Percentiles rank a stretch among this genome's conserved stretches.
phyloP scores from a whole-genome alignment of 37 sponge, comb jelly and placozoan species.

The Beroe ovata region DNA sequence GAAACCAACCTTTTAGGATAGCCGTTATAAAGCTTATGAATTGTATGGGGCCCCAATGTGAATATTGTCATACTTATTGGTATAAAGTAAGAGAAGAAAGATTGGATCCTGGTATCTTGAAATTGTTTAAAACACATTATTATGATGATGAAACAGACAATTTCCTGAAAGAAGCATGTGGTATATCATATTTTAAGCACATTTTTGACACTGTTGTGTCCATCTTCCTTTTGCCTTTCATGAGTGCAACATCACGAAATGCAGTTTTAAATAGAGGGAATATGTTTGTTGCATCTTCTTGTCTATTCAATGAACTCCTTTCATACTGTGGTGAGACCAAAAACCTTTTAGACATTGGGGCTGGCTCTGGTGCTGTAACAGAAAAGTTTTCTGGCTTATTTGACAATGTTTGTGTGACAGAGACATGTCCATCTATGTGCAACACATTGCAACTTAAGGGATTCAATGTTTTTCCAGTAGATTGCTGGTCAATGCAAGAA shows the following conservation, averaged over 20 bases:
- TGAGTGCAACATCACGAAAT: constrained; percentile 44
- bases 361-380: constrained; percentile 43
- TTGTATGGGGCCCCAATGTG: neutral
- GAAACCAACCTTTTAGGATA: too few species aligned
- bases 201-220: constrained; percentile 20
- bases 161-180: constrained; percentile 14
- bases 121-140: neutral
- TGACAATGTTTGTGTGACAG: constrained; percentile 14
- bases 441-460: neutral
- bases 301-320: neutral
- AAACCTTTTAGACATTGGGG: constrained; percentile 25
- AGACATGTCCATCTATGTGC: constrained; percentile 25
- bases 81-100: neutral
- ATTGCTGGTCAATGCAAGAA: neutral
- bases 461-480: neutral
- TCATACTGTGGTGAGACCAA: neutral
- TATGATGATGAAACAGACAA: constrained; percentile 60
- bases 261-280: constrained; percentile 28
- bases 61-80: neutral
- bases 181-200: constrained; percentile 62
- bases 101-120: neutral
- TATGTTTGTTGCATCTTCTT: constrained; percentile 50
- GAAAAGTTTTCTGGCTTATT: neutral
- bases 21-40: too few species aligned
- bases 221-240: constrained; percentile 32